phyloP scores from a whole-genome alignment of 2,113 vertebrate genomes.

The Gymnorhina tibicen region DNA sequence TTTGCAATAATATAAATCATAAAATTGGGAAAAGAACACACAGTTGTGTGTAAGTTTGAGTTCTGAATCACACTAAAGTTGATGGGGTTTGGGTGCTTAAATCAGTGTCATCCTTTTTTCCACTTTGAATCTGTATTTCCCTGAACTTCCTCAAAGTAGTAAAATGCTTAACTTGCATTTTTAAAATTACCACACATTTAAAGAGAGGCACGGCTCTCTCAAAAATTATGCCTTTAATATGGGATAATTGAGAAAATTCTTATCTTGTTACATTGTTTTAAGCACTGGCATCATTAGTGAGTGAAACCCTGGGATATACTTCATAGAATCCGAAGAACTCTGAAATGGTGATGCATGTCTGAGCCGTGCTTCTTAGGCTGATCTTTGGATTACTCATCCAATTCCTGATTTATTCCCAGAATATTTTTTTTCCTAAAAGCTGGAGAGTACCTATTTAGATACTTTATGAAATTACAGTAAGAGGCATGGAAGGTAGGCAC shows the following conservation, averaged over 20 bases:
- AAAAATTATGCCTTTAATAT: not conserved
- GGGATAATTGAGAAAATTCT: not conserved
- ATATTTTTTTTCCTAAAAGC: not conserved
- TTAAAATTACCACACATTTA: not conserved
- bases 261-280: not conserved
- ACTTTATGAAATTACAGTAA: not conserved
- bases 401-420: not conserved
- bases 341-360: not conserved
- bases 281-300: not conserved
- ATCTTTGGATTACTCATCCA: not conserved
- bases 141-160: not conserved
- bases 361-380: not conserved
- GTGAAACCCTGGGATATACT: not conserved
- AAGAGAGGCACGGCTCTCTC: not conserved
- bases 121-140: not conserved
- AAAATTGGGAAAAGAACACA: not conserved
- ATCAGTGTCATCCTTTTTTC: not conserved
- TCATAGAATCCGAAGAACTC: not conserved
- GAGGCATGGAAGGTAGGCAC: not conserved
- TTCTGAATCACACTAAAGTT: not conserved
- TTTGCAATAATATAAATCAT: not conserved
- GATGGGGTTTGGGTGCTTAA: not conserved
- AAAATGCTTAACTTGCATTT: not conserved
- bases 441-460: not conserved
- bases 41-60: rapidly evolving